A percentile compares a stretch with the other conserved stretches of the same genome.
phyloP scores from a whole-genome alignment of 2,113 vertebrate genomes.

The Isichthys henryi region DNA sequence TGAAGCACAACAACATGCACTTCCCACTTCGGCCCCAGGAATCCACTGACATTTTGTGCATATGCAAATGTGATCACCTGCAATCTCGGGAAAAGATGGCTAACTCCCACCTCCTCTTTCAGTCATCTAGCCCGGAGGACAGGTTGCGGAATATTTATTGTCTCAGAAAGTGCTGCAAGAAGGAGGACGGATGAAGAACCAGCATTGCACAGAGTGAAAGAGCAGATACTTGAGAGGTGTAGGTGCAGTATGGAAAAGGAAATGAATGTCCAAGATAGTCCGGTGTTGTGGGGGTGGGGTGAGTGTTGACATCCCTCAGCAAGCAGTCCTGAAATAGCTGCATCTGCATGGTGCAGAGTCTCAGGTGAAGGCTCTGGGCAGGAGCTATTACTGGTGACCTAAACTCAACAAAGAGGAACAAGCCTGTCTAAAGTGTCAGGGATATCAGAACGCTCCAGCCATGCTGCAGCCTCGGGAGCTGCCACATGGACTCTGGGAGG shows the following conservation, averaged over 20 bases:
- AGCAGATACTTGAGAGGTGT: neutral
- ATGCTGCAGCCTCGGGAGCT: neutral
- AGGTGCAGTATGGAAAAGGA: neutral
- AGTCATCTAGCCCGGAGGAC: neutral
- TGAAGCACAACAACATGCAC: neutral
- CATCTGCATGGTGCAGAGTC: neutral
- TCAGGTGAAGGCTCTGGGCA: neutral
- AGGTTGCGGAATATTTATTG: neutral
- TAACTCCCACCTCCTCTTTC: neutral
- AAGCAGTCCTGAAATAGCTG: neutral
- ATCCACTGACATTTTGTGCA: neutral
- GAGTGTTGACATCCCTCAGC: neutral
- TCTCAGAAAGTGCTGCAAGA: neutral
- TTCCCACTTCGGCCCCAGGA: neutral
- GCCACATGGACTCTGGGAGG: neutral
- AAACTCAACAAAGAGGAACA: neutral
- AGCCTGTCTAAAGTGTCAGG: neutral
- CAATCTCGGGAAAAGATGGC: neutral
- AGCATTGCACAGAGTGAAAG: neutral
- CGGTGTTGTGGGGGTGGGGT: neutral
- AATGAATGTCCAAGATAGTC: neutral
- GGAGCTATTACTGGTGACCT: constrained; percentile 2
- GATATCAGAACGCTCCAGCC: neutral
- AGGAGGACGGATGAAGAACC: neutral
- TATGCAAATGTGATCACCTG: neutral